Evolutionary conservation across 2,888 invertebrate species (phyloP).

Genomic region (Campaea margaritaria): DNA sequence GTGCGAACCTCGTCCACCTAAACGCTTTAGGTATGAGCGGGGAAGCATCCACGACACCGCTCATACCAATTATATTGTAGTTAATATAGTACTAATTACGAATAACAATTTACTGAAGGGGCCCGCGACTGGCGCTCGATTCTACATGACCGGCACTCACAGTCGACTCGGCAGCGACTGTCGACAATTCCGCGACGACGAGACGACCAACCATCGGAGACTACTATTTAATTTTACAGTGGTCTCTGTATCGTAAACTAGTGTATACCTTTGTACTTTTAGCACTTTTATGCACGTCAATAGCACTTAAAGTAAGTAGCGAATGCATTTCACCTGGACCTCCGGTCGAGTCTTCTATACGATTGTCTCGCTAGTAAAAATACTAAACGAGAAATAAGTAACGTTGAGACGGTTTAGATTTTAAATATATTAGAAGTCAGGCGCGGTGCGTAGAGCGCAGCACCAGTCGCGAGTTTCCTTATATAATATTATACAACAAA

Average conservation of each 20-base stretch:
- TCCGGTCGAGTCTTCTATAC: constrained; percentile 10
- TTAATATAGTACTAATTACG: constrained; percentile 80
- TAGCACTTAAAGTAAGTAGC: constrained; percentile 28
- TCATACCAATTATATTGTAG: constrained; percentile 85
- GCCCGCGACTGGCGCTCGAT: constrained; percentile 54
- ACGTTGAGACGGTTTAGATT: constrained; percentile 4
- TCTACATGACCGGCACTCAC: constrained; percentile 25
- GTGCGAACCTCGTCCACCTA: constrained; percentile 77
- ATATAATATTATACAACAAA: constrained; percentile 72
- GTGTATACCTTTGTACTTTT: constrained; percentile 26
- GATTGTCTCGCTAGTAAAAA: constrained; percentile 6
- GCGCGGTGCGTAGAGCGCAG: constrained; percentile 36
- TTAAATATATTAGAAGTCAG: constrained; percentile 9
- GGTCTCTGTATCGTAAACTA: constrained; percentile 21
- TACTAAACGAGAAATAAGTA: constrained; percentile 4
- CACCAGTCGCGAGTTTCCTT: constrained; percentile 57
- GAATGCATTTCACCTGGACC: constrained; percentile 12
- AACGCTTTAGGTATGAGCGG: constrained; percentile 85
- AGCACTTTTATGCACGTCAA: constrained; percentile 32
- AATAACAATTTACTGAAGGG: constrained; percentile 71
- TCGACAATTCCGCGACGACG: constrained; percentile 1
- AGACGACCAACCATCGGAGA: constrained; percentile 20
- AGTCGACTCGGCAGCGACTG: constrained; percentile 1
- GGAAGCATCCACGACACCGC: constrained; percentile 83
- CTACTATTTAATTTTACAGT: constrained; percentile 13